phyloP scores from a whole-genome alignment of 2,797 vertebrate species.

The Enteromius viviparus region DNA sequence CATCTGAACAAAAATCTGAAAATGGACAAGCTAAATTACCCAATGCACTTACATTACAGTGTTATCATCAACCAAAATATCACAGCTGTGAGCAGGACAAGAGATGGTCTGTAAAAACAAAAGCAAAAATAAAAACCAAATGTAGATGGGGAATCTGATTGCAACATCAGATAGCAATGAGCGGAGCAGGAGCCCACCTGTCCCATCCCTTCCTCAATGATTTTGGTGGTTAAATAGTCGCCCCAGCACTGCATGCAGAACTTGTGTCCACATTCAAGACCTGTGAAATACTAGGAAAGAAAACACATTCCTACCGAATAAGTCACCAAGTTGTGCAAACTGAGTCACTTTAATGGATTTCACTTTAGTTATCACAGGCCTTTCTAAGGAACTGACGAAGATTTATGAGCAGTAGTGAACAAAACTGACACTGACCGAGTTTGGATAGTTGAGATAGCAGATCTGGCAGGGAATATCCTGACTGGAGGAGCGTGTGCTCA shows the following conservation, averaged over 20 bases:
- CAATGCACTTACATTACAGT: constrained; percentile 95
- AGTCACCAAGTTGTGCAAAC: constrained; percentile 1
- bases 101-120: constrained; percentile 90
- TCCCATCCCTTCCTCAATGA: constrained; percentile 99
- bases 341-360: neutral
- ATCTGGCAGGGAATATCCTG: constrained; percentile 99
- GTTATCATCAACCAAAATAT: constrained; percentile 99
- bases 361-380: neutral
- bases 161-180: neutral
- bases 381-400: neutral
- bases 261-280: constrained; percentile 99
- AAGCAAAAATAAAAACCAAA: neutral
- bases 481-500: constrained; percentile 96
- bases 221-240: constrained; percentile 99
- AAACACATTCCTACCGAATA: neutral
- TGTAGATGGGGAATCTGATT: neutral
- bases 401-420: neutral
- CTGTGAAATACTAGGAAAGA: constrained; percentile 90
- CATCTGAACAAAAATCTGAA: neutral
- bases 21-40: neutral
- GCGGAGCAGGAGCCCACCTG: constrained; percentile 82
- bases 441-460: constrained; percentile 99
- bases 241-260: constrained; percentile 99
- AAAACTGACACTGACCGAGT: constrained; percentile 85
- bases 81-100: constrained; percentile 99